A percentile compares a stretch with the other conserved stretches of the same genome.
Evolutionary conservation across 2,888 invertebrate species (phyloP).

Genomic region (Stenotaenia linearis): DNA sequence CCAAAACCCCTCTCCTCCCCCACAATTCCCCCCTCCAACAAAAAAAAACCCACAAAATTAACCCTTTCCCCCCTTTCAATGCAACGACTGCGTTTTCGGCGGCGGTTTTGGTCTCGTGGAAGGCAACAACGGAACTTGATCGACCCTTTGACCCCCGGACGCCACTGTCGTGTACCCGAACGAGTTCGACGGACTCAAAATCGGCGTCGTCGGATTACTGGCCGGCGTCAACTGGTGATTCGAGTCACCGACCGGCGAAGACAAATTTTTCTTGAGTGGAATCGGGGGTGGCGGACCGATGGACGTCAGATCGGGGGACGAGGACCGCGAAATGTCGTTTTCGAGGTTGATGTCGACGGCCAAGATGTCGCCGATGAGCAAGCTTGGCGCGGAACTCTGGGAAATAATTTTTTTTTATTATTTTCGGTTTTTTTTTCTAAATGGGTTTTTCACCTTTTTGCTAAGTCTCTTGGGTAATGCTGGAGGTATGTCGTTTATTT

Average conservation of each 20-base stretch:
- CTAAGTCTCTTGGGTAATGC: constrained; percentile 51
- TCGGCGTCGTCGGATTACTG: constrained; percentile 29
- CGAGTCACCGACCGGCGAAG: constrained; percentile 28
- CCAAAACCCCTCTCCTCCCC: too few relatives aligned
- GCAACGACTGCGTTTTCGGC: neutral
- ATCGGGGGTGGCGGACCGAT: constrained; percentile 34
- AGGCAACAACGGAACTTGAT: neutral
- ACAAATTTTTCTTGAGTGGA: constrained; percentile 35
- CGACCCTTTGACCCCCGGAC: neutral
- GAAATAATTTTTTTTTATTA: neutral
- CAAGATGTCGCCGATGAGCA: constrained; percentile 31
- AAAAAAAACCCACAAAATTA: neutral
- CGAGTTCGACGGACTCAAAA: constrained; percentile 12
- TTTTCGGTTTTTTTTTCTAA: neutral
- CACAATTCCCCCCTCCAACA: neutral
- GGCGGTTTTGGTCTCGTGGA: constrained; percentile 21
- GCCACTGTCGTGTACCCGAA: neutral
- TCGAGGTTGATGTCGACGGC: constrained; percentile 34
- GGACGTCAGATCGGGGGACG: constrained; percentile 30
- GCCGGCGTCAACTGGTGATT: constrained; percentile 29
- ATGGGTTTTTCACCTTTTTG: constrained; percentile 39
- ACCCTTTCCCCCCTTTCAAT: neutral
- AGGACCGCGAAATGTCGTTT: neutral
- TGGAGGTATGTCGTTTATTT: constrained; percentile 43
- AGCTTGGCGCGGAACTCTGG: constrained; percentile 34